A percentile compares a stretch with the other conserved stretches of the same genome.
Conservation (phyloP, 2,113 vertebrate species). For the Phalacrocorax pelagicus region DNA sequence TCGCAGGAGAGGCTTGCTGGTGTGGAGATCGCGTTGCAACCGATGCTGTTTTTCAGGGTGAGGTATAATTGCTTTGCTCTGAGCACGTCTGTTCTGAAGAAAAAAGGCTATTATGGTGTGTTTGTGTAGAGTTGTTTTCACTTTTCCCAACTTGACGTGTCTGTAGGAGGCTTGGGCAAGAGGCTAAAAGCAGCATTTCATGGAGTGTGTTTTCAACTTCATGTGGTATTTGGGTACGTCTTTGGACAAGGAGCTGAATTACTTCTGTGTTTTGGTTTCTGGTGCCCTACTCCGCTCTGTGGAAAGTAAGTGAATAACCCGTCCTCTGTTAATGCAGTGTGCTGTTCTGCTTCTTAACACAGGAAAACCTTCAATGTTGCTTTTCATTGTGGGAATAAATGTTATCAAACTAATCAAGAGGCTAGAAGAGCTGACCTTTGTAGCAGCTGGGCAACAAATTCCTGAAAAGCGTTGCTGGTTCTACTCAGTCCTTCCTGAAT, state of each 20-base stretch:
- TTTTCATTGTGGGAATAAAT: neutral
- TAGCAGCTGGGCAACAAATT: neutral
- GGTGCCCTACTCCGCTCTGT: neutral
- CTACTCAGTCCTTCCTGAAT: neutral
- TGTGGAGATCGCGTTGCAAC: neutral
- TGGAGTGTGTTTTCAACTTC: neutral
- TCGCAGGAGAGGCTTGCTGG: no score
- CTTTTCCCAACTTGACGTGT: neutral
- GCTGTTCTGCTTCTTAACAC: neutral
- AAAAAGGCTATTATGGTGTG: neutral
- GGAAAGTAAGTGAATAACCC: neutral
- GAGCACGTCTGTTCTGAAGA: neutral
- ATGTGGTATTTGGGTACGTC: neutral
- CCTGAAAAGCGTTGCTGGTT: neutral
- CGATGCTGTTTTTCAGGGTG: neutral
- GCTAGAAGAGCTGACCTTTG: neutral
- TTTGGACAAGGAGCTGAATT: neutral
- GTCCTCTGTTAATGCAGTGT: neutral
- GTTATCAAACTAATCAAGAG: neutral
- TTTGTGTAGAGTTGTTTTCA: neutral
- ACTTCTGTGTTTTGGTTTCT: neutral
- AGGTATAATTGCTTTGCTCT: neutral
- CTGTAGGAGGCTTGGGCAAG: neutral
- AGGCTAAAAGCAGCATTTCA: neutral
- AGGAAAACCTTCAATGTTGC: neutral